Evolutionary conservation across 2,113 vertebrate genomes (phyloP), one percentile per base, ranked within the genome.

Genomic region (Salvelinus alpinus): DNA sequence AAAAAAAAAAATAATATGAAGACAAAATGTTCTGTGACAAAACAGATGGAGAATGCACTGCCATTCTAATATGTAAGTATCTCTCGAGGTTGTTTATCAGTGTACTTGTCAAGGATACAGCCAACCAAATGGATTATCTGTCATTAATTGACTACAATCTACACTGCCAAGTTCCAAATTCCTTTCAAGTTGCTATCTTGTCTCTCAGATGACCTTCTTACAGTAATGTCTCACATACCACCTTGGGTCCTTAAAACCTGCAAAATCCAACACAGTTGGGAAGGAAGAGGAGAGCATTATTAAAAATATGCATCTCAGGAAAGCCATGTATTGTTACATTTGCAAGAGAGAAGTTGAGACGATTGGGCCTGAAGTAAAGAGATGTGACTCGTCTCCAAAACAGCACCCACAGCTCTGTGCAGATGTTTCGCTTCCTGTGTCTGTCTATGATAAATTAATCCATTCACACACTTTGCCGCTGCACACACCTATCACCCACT

Each of bases 241-340:
- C 51, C 51, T 54, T 14, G 0, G 51, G 16, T 54, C 16, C 14
- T 18, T 54, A 54, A 54, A 54, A 54, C 51, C 51, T 18, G 51
- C 51, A 18, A 54, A 54, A 54, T 54, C 51, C 51, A 54, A 54
- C 51, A 54, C 51, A 54, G 51, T 54, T 44, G 38, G 8, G 38
- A 44, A 44, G 38, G 8, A 44, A 44, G 38, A 44, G 8, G 38
- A 11, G 38, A 44, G 8, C 9, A 2, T 11, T 44, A 44, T 44
- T 70, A 75, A 75, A 77, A 78, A 84, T 79, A 66, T 74, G 72
- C 24, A 59, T 80, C 80, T 81, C 74, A 22, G 59, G 75, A 69
- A 51, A 67, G 31, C 34, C 66, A 74, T 81, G 70, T 77, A 80
- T 79, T 78, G 81, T 83, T 82, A 75, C 79, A 79, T 75, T 75